Percentiles rank a stretch among this genome's conserved stretches.
phyloP scores from a whole-genome alignment of 64 coral and sea anemone species.

The Acropora tenuis region DNA sequence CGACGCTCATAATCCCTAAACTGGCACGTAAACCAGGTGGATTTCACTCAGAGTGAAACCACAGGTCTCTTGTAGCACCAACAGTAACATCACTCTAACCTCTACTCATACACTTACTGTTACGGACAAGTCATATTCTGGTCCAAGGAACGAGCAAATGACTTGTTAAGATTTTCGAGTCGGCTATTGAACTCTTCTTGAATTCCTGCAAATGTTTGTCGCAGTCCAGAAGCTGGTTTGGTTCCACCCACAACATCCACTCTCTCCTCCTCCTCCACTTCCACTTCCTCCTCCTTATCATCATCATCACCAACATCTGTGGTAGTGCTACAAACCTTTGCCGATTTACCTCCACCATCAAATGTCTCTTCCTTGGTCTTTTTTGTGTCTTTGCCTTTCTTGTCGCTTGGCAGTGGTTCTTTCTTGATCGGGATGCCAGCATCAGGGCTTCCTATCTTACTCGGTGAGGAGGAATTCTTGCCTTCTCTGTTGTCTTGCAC shows the following conservation, averaged over 20 bases:
- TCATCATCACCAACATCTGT: not conserved
- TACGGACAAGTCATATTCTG: slow-evolving; percentile 33
- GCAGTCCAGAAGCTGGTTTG: slow-evolving; percentile 59
- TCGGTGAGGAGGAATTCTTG: not conserved
- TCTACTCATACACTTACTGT: not conserved
- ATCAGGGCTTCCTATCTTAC: not conserved
- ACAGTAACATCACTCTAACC: not conserved
- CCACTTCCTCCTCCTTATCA: slow-evolving; percentile 26
- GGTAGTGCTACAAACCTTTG: slow-evolving; percentile 1
- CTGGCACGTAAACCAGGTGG: not conserved
- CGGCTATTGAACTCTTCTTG: slow-evolving; percentile 87
- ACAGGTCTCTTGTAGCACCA: not conserved
- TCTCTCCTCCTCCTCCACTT: slow-evolving; percentile 38
- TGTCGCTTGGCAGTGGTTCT: slow-evolving; percentile 8
- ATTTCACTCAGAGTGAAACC: not conserved
- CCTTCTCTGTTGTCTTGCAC: not conserved
- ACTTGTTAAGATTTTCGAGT: slow-evolving; percentile 78
- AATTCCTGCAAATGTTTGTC: slow-evolving; percentile 75
- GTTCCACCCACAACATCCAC: slow-evolving; percentile 53
- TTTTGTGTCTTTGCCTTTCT: slow-evolving; percentile 43
- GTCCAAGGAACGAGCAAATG: slow-evolving; percentile 76
- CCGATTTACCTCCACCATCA: not conserved
- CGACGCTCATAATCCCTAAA: not conserved
- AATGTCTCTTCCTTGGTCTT: slow-evolving; percentile 20
- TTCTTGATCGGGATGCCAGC: not conserved